Conservation (phyloP, 2,888 invertebrate species). For the Temnothorax unifasciatus region DNA sequence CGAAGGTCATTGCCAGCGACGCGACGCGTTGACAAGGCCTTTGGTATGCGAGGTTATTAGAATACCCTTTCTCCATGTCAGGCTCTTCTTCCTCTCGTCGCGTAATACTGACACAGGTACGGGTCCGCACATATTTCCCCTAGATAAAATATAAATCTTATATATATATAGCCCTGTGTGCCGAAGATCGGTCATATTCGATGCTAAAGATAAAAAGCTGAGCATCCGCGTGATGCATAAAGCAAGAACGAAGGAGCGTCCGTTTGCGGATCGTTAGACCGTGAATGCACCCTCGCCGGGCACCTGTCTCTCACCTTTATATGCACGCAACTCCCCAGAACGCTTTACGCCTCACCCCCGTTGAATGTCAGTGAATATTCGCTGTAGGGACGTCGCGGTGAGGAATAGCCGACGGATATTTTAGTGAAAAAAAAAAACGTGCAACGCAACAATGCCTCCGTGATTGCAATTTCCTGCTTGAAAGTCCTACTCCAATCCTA, state of each 20-base stretch:
- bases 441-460: slow-evolving; percentile 8
- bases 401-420: slow-evolving; percentile 6
- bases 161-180: not conserved
- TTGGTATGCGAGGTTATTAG: slow-evolving; percentile 3
- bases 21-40: not conserved
- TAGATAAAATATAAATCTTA: not conserved
- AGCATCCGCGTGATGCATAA: slow-evolving; percentile 61
- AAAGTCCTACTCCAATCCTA: not conserved
- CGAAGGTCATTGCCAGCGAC: slow-evolving; percentile 31
- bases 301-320: slow-evolving; percentile 78
- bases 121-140: not conserved
- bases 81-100: slow-evolving; percentile 12
- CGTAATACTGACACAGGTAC: not conserved
- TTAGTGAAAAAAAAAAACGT: slow-evolving; percentile 6
- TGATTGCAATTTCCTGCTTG: slow-evolving; percentile 27
- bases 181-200: slow-evolving; percentile 60
- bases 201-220: slow-evolving; percentile 61
- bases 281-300: slow-evolving; percentile 77
- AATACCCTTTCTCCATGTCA: not conserved
- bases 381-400: slow-evolving; percentile 3
- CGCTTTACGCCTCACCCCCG: slow-evolving; percentile 54
- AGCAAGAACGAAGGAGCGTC: slow-evolving; percentile 65
- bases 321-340: slow-evolving; percentile 68
- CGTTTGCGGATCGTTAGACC: slow-evolving; percentile 74
- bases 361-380: slow-evolving; percentile 49